These are phyloP conservation scores for Diplodus sargus DNA, from an alignment of 2,797 vertebrate genomes.

Conservation along the genomic window DNA sequence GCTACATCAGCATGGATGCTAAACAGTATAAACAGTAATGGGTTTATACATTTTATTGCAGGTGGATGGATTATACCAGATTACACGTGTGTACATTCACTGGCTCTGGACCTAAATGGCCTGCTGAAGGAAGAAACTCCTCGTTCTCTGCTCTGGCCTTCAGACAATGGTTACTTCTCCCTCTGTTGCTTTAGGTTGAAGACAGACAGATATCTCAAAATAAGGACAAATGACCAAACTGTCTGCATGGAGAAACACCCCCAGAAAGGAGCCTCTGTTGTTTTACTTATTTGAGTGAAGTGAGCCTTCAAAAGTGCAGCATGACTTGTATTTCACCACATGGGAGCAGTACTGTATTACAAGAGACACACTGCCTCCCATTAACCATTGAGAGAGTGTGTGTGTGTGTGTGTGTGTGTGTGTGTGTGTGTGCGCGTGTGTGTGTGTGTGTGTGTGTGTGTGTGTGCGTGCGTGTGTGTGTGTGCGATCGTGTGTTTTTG, in stretches of 20 bases:
- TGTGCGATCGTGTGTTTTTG: constrained; percentile 16
- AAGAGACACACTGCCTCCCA: constrained; percentile 16
- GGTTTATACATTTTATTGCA: too few relatives aligned
- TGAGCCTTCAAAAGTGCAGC: neutral
- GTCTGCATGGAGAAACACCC: too few relatives aligned
- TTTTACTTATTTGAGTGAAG: neutral
- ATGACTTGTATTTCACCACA: constrained; percentile 58
- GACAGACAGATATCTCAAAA: neutral
- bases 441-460: constrained; percentile 9
- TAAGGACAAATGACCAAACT: neutral
- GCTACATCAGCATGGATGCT: too few relatives aligned
- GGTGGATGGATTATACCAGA: too few relatives aligned
- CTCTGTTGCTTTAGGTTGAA: too few relatives aligned
- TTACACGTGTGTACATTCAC: too few relatives aligned
- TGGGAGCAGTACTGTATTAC: constrained; percentile 70
- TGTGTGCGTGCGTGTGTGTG: neutral
- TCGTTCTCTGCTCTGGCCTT: too few relatives aligned
- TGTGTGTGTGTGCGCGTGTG: constrained; percentile 2
- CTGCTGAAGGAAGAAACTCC: too few relatives aligned
- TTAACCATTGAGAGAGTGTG: neutral
- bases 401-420: neutral
- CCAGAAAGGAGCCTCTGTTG: neutral
- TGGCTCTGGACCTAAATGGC: too few relatives aligned
- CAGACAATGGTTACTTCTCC: too few relatives aligned
- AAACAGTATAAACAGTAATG: too few relatives aligned